Percentiles rank a stretch among this genome's conserved stretches.
Evolutionary conservation across 2,797 vertebrate genomes (phyloP).

Genomic region (Percopsis omiscomaycus): DNA sequence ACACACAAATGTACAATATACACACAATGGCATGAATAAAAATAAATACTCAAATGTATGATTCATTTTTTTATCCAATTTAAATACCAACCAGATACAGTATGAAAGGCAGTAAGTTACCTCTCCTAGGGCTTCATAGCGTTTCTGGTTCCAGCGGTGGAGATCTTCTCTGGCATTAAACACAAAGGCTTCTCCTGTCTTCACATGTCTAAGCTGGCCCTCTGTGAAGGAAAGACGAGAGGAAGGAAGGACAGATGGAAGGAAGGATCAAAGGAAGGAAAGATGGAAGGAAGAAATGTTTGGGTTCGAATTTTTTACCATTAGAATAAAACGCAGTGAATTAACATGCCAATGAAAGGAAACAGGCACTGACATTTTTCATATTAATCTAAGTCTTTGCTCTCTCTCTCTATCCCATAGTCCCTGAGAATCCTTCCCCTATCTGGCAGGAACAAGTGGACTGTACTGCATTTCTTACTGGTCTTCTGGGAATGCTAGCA

Average conservation of each 20-base stretch:
- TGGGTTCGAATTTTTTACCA: too few relatives aligned
- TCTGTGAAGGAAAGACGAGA: slow-evolving; percentile 65
- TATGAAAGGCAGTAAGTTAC: slow-evolving; percentile 66
- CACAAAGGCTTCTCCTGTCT: slow-evolving; percentile 91
- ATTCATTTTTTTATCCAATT: background rate
- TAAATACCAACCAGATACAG: background rate
- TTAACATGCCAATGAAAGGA: background rate
- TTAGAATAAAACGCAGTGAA: background rate
- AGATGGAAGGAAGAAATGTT: background rate
- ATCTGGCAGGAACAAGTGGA: slow-evolving; percentile 72
- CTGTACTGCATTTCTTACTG: slow-evolving; percentile 61
- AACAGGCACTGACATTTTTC: slow-evolving; percentile 22
- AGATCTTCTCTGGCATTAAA: slow-evolving; percentile 96
- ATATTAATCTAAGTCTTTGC: slow-evolving; percentile 23
- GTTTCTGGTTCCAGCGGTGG: slow-evolving; percentile 98
- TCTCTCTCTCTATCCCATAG: slow-evolving; percentile 21
- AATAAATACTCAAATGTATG: background rate
- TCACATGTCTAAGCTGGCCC: slow-evolving; percentile 89
- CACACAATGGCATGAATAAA: background rate
- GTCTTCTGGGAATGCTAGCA: slow-evolving; percentile 78
- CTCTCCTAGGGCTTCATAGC: slow-evolving; percentile 98
- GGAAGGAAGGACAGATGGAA: slow-evolving; percentile 8
- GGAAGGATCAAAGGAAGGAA: background rate
- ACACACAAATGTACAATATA: too few relatives aligned
- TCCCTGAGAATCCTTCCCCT: slow-evolving; percentile 40